Evolutionary conservation across 2,113 vertebrate genomes (phyloP).

Genomic region (Struthidea cinerea): DNA sequence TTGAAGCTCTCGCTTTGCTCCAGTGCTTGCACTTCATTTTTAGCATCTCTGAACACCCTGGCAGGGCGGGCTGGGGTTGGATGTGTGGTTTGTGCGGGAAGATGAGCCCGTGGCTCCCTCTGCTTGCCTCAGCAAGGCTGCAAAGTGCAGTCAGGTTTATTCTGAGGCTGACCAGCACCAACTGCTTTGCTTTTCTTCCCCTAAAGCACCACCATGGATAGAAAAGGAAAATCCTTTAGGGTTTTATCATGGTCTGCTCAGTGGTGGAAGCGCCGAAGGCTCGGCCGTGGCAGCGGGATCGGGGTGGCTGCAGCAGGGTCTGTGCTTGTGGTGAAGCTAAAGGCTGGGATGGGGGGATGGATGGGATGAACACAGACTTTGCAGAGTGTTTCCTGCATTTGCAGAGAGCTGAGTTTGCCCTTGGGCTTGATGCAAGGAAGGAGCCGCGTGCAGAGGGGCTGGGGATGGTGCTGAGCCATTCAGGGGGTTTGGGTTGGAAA

Average conservation of each 20-base stretch:
- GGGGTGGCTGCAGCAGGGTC: neutral
- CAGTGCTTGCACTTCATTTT: neutral
- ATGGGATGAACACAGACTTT: accelerated
- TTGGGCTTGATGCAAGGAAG: accelerated
- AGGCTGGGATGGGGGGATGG: neutral
- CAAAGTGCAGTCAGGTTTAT: neutral
- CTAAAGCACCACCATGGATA: neutral
- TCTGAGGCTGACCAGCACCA: neutral
- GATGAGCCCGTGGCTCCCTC: neutral
- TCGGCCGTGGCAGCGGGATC: accelerated
- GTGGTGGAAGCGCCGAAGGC: accelerated
- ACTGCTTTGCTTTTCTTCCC: neutral
- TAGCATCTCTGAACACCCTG: neutral
- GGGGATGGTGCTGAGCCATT: accelerated
- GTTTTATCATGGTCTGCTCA: accelerated
- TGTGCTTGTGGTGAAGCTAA: accelerated
- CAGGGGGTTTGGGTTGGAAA: neutral
- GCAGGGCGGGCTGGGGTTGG: neutral
- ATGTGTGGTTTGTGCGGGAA: accelerated
- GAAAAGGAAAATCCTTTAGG: neutral
- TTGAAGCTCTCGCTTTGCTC: neutral
- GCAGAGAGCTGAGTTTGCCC: neutral
- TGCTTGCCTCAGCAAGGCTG: neutral
- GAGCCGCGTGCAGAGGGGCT: accelerated
- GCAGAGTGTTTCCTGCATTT: accelerated